Conservation (phyloP, 2,888 invertebrate species). For the Amaurobius ferox region DNA sequence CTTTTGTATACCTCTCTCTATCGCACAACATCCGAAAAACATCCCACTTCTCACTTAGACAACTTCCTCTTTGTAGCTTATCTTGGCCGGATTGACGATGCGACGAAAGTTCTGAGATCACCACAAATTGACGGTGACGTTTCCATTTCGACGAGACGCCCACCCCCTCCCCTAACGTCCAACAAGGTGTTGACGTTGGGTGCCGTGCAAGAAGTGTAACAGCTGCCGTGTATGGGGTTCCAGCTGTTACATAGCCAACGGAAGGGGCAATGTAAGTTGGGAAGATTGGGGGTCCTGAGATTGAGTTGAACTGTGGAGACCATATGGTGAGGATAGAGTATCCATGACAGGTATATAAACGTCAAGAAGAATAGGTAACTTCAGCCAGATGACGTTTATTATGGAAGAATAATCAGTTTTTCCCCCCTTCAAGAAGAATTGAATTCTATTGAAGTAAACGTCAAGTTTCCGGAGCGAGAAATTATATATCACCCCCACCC, state of each 20-base stretch:
- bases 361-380: no score
- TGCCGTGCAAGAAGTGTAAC: constrained; percentile 36
- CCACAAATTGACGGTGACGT: constrained; percentile 49
- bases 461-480: no score
- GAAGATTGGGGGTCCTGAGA: background rate
- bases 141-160: constrained; percentile 46
- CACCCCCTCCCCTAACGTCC: constrained; percentile 7
- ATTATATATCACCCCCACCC: no score
- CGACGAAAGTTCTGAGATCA: background rate
- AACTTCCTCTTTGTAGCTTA: constrained; percentile 10
- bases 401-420: no score
- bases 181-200: constrained; percentile 31
- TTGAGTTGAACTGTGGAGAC: background rate
- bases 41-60: background rate
- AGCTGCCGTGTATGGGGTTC: constrained; percentile 25
- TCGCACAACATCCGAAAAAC: background rate
- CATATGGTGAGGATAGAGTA: constrained; percentile 10
- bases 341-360: background rate
- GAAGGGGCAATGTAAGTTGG: background rate
- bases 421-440: no score
- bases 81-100: background rate
- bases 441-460: no score
- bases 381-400: no score
- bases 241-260: constrained; percentile 39
- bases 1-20: background rate